Evolutionary conservation across 1,140 invertebrate genomes (phyloP).

Genomic region (Druon quercuslanigerum): DNA sequence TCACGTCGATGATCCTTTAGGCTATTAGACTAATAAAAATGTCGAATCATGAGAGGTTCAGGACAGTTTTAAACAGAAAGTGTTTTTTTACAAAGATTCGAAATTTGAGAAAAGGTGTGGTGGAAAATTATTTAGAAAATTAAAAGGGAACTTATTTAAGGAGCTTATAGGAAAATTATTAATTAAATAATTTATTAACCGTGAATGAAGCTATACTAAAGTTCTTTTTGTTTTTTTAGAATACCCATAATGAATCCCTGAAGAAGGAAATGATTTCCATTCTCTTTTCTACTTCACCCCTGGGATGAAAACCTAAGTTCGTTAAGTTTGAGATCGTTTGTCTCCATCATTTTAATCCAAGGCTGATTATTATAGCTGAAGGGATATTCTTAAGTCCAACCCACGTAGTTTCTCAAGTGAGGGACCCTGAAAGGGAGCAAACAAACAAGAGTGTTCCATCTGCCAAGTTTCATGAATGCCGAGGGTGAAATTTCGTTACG

Average conservation of each 20-base stretch:
- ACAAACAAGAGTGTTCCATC: conserved; percentile 1
- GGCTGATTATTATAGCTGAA: conserved; percentile 15
- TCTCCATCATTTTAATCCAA: conserved; percentile 23
- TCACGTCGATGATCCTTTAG: background rate
- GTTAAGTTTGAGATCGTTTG: conserved; percentile 16
- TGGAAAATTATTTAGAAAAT: background rate
- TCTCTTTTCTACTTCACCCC: background rate
- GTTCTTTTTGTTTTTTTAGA: background rate
- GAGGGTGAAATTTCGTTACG: background rate
- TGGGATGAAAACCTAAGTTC: conserved; percentile 12
- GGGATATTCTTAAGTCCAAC: conserved; percentile 8
- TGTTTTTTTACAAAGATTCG: no score
- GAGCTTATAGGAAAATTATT: no score
- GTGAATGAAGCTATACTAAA: background rate
- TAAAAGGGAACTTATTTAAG: background rate
- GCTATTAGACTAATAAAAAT: conserved; percentile 6
- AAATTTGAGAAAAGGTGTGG: background rate
- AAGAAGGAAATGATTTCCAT: conserved; percentile 3
- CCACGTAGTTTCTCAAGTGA: background rate
- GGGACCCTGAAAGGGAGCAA: conserved; percentile 7
- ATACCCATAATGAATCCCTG: background rate
- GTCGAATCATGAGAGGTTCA: background rate
- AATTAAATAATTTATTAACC: no score
- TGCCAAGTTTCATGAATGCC: background rate
- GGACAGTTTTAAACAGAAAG: no score